Evolutionary conservation across 2,888 invertebrate genomes (phyloP).

Genomic region (Nomada ferruginata): DNA sequence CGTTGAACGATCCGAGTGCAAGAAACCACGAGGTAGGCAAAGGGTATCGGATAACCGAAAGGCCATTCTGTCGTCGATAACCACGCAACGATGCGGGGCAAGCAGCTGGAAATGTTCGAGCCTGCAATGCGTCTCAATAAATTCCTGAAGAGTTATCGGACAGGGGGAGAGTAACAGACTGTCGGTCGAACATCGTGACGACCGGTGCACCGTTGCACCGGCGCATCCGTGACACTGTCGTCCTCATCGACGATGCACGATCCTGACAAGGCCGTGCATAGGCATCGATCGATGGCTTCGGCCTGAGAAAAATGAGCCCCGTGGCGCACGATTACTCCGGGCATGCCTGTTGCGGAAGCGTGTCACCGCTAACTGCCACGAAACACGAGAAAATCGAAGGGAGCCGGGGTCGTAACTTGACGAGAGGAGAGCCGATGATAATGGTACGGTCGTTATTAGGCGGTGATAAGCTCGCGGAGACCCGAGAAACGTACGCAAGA

Average conservation of each 20-base stretch:
- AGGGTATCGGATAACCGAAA: not conserved
- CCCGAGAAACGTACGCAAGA: conserved; percentile 27
- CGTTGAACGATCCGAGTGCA: no score
- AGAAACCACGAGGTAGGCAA: not conserved
- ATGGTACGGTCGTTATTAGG: conserved; percentile 50
- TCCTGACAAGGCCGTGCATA: conserved; percentile 35
- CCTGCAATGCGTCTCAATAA: conserved; percentile 43
- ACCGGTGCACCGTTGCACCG: conserved; percentile 10
- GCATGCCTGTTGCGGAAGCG: conserved; percentile 70
- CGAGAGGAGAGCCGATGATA: conserved; percentile 53
- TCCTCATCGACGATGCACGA: conserved; percentile 65
- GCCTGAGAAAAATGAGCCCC: conserved; percentile 69
- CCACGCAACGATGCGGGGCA: not conserved
- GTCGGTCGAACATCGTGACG: conserved; percentile 39
- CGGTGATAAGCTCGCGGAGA: conserved; percentile 48
- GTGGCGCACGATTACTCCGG: conserved; percentile 66
- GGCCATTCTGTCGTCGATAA: not conserved
- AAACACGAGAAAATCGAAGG: conserved; percentile 77
- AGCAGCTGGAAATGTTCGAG: conserved; percentile 20
- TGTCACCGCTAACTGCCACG: conserved; percentile 72
- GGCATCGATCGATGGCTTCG: conserved; percentile 63
- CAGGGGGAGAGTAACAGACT: conserved; percentile 3
- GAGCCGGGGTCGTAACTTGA: conserved; percentile 62
- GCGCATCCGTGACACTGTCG: conserved; percentile 34
- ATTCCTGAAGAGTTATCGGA: conserved; percentile 50